Conservation (phyloP, 2,113 vertebrate genomes). For the Apodemus sylvaticus region DNA sequence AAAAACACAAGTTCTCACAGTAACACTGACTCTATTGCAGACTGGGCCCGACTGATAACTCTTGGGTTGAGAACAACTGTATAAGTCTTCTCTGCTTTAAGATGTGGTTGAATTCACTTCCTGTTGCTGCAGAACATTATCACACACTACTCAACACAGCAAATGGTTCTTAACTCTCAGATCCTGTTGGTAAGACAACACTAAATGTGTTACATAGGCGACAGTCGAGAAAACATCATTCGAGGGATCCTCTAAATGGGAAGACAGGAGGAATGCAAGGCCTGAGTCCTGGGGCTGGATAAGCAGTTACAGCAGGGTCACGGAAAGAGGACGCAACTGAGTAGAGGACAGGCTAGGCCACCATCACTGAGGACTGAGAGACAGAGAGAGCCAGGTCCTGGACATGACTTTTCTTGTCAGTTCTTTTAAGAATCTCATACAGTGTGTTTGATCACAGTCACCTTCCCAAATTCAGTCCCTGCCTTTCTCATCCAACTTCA, state of each 20-base stretch:
- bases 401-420: background rate
- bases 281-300: background rate
- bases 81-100: background rate
- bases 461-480: background rate
- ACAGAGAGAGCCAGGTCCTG: background rate
- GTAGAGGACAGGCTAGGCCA: background rate
- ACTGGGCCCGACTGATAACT: slow-evolving; percentile 18
- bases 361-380: background rate
- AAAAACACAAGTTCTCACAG: background rate
- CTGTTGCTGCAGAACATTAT: background rate
- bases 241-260: slow-evolving; percentile 31
- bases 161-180: background rate
- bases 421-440: background rate
- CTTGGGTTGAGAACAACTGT: background rate
- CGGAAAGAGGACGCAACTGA: slow-evolving; percentile 1
- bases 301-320: background rate
- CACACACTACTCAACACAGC: background rate
- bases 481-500: background rate
- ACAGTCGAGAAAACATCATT: background rate
- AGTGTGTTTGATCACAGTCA: background rate
- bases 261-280: background rate
- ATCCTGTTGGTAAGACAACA: slow-evolving; percentile 1
- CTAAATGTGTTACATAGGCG: slow-evolving; percentile 5
- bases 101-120: background rate
- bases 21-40: background rate